Base-by-base conservation (phyloP, 2,797 vertebrate species). In the Acridotheres tristis region DNA sequence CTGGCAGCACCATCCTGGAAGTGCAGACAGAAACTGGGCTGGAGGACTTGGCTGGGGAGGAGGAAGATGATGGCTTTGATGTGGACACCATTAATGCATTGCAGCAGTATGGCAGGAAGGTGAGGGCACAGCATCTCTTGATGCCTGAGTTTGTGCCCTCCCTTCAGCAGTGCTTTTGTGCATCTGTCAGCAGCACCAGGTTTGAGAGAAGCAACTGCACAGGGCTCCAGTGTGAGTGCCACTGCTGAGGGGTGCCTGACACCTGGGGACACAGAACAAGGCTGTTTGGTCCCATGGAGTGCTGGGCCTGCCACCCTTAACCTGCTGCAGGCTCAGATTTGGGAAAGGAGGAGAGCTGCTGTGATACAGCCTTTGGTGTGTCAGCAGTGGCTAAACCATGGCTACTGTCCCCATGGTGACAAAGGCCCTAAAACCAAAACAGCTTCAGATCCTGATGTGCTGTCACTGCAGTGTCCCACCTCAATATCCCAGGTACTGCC, bases 61-160 rank as follows among this genome's bases (percentile, higher is more conserved):
- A 98, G 7, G 97, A 97, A 3, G 97, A 96, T 0, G 92, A 85
- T 23, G 34, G 96, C 66, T 96, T 98, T 48, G 93, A 96, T 30
- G 36, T 96, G 0, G 97, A 98, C 77, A 97, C 97, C 4, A 97
- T 97, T 32, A 89, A 93, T 74, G 96, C 97, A 9, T 79, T 98
- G 90, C 97, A 98, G 81, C 97, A 97, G 82, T 98, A 96, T 1
- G 76, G 96, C 34, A 96, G 87, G 85, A 98, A 98, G 97, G 98
- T 98, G 91, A 97, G 96, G 48, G 43, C 11, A 18, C 54, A 23
- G 7, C 17, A 4, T 34, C 47, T 10, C 66, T 73, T 45, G 69
- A 38, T 38, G 34, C 25, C 34, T 82, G 51, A 57, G 30, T 48
- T 55, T 27, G 32, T 69, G 71, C 62, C 29, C 6, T 77, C 50